These are phyloP conservation scores for Clarias platycephalus DNA, from an alignment of 2,797 vertebrate genomes.

Conservation along the genomic window DNA sequence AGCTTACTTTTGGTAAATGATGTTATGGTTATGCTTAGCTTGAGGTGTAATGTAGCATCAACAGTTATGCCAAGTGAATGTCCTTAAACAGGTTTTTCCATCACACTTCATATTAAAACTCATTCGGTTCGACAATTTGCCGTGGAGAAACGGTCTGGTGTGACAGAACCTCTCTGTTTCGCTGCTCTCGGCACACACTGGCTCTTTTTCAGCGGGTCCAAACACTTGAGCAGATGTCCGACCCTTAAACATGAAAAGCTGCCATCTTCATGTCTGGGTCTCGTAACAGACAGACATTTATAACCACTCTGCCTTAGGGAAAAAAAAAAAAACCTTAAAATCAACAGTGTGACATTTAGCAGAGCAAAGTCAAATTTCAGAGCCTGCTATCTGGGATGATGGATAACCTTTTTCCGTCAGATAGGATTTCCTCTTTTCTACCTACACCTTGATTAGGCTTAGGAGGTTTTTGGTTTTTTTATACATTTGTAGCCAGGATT, in stretches of 20 bases:
- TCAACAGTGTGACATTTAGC: constrained; percentile 9
- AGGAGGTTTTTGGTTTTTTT: neutral
- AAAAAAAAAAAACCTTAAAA: neutral
- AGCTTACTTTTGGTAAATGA: neutral
- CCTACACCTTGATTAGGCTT: neutral
- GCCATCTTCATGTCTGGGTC: neutral
- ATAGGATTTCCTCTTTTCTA: constrained; percentile 1
- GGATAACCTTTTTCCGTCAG: neutral
- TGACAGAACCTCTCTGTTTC: constrained; percentile 29
- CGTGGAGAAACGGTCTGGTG: neutral
- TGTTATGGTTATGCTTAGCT: neutral
- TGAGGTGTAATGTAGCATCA: neutral
- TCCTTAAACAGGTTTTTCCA: neutral
- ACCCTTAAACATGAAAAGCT: constrained; percentile 33
- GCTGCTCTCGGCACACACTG: constrained; percentile 38
- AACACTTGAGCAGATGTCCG: constrained; percentile 49
- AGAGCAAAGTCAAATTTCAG: neutral
- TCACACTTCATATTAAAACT: constrained; percentile 40
- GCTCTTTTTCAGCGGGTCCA: constrained; percentile 13
- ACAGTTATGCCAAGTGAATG: neutral
- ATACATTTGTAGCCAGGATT: neutral
- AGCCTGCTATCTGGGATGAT: neutral
- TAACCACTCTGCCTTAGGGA: neutral
- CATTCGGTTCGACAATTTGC: constrained; percentile 20
- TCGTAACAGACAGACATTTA: constrained; percentile 5